Evolutionary conservation across 2,797 vertebrate species (phyloP), one percentile per base, ranked within the genome.

Genomic region (Hydrocynus forskahlii): DNA sequence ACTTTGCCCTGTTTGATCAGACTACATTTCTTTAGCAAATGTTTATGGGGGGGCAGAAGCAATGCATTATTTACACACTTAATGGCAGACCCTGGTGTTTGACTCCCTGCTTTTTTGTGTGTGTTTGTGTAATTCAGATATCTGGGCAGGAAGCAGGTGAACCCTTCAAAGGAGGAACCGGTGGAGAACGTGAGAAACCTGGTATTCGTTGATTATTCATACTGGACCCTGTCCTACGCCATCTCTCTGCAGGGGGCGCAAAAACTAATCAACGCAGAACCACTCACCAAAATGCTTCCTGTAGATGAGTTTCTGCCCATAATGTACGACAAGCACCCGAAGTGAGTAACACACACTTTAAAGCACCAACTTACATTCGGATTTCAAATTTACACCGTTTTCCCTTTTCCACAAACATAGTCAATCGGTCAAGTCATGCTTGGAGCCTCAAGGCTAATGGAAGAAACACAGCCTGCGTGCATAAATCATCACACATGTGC

Each of bases 291-390:
- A 87, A 99, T 99, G 96, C 92, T 99, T 76, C 98, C 98, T 0
- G 96, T 99, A 6, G 98, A 99, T 0, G 98, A 99, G 86, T 99
- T 98, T 90, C 92, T 99, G 79, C 98, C 98, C 90, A 95, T 99
- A 91, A 99, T 99, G 98, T 99, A 97, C 0, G 95, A 99, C 94
- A 97, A 94, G 79, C 98, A 99, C 87, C 96, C 97, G 0, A 45
- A 45, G 43, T 45, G 43, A 45, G 43, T 45, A 45, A 45, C 43
- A 45, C 35, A 35, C 4, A 35, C 35, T 35, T 35, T 35, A 35
- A 35, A 35, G 35, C 35, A 4, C 35, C 35, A 35, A 4, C 35
- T 35, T 35, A 35, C 35, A 35, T 35, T 35, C 4, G 4, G 35
- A 35, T 35, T 35, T 35, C 35, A 35, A 35, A 35, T 35, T 35